Conservation (phyloP, 2,797 vertebrate genomes). For the Dendrocincla fuliginosa region DNA sequence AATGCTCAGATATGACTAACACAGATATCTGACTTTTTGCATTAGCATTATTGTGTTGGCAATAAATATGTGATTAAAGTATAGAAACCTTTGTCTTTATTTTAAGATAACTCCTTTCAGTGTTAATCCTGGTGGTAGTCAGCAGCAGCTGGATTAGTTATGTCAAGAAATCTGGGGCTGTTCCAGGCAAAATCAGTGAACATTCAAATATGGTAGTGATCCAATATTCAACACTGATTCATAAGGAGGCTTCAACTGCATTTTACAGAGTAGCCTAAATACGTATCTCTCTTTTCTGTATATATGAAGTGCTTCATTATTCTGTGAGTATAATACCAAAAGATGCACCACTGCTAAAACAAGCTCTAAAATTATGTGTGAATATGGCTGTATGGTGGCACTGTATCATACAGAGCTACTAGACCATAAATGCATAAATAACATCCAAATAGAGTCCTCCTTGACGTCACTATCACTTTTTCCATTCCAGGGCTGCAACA, state of each 20-base stretch:
- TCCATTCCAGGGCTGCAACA: not conserved
- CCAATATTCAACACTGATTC: not conserved
- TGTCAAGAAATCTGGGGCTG: not conserved
- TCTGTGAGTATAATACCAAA: not conserved
- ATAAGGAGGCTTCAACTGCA: not conserved
- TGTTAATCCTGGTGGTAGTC: not conserved
- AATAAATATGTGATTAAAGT: not conserved
- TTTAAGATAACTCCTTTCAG: not conserved
- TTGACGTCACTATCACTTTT: not conserved
- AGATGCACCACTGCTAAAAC: not conserved
- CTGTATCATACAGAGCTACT: not conserved
- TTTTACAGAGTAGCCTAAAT: not conserved
- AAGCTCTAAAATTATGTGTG: not conserved
- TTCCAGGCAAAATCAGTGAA: not conserved
- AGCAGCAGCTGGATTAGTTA: not conserved
- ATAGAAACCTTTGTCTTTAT: not conserved
- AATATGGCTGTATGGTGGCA: not conserved
- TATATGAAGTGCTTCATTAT: not conserved
- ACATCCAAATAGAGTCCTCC: not conserved
- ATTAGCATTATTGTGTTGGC: not conserved
- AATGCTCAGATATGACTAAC: not conserved
- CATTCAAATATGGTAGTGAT: not conserved
- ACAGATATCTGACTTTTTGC: not conserved
- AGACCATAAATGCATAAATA: not conserved
- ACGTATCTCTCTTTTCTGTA: not conserved